These are phyloP conservation scores for Lordiphosa collinella DNA, from an alignment of 1,140 invertebrate species.

Conservation along the genomic window DNA sequence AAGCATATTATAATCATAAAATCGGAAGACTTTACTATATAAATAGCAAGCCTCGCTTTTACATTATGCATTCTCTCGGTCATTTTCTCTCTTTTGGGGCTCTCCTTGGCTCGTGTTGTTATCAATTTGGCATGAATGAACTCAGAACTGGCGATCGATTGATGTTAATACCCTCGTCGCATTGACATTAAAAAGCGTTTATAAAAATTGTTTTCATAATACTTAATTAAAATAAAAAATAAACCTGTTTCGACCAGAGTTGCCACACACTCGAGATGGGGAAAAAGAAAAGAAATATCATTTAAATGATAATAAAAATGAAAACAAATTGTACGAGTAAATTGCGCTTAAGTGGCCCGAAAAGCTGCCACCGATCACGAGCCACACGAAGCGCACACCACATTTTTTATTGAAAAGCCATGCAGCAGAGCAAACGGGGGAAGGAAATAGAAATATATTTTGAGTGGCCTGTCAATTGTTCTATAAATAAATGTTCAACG, in stretches of 20 bases:
- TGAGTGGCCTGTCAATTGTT: slow-evolving; percentile 69
- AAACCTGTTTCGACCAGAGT: slow-evolving; percentile 58
- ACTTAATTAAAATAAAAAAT: slow-evolving; percentile 46
- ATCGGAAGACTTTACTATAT: no score
- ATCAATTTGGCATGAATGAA: slow-evolving; percentile 71
- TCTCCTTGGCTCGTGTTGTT: slow-evolving; percentile 30
- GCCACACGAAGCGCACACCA: slow-evolving; percentile 13
- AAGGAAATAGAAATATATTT: slow-evolving; percentile 23
- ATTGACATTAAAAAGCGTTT: slow-evolving; percentile 62
- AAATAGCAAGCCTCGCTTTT: background rate
- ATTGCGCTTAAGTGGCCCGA: slow-evolving; percentile 68
- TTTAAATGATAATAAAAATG: slow-evolving; percentile 72
- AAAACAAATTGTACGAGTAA: slow-evolving; percentile 70
- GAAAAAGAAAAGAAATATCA: slow-evolving; percentile 9
- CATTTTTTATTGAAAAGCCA: slow-evolving; percentile 55
- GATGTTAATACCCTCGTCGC: slow-evolving; percentile 71
- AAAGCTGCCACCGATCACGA: slow-evolving; percentile 44
- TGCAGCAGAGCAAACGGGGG: slow-evolving; percentile 6
- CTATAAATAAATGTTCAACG: slow-evolving; percentile 59
- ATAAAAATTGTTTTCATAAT: slow-evolving; percentile 59
- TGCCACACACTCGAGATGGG: slow-evolving; percentile 7
- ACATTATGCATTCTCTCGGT: background rate
- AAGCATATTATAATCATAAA: no score
- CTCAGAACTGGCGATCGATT: slow-evolving; percentile 45
- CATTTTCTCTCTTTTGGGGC: background rate